Evolutionary conservation across 2,113 vertebrate genomes (phyloP).

Genomic region (Gobio gobio): DNA sequence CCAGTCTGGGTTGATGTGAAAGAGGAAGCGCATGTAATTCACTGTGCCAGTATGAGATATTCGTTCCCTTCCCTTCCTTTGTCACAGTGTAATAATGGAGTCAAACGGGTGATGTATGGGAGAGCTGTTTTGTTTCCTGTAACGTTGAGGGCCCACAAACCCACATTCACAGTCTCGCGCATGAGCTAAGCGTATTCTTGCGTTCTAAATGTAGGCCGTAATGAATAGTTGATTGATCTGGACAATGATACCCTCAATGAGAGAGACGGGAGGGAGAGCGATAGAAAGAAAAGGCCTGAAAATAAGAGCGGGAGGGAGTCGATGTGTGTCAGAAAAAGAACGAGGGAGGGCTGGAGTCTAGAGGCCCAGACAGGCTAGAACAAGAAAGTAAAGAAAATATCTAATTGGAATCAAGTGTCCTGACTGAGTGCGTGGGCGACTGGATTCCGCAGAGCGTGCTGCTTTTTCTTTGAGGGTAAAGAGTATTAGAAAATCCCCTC

Average conservation of each 20-base stretch:
- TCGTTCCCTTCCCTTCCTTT: constrained; percentile 7
- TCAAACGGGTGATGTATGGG: constrained; percentile 30
- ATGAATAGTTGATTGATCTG: constrained; percentile 35
- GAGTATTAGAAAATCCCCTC: constrained; percentile 66
- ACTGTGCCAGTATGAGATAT: constrained; percentile 32
- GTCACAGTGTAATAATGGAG: constrained; percentile 26
- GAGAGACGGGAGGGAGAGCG: constrained; percentile 46
- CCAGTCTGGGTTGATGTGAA: constrained; percentile 50
- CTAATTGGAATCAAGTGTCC: constrained; percentile 82
- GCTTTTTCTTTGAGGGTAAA: constrained; percentile 71
- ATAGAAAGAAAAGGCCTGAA: constrained; percentile 33
- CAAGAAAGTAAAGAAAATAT: constrained; percentile 79
- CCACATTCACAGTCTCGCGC: constrained; percentile 3
- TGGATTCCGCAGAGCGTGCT: constrained; percentile 72
- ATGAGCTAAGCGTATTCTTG: background rate
- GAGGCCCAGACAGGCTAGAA: constrained; percentile 77
- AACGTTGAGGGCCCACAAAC: background rate
- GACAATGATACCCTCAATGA: constrained; percentile 68
- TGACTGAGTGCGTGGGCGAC: constrained; percentile 73
- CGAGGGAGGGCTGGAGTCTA: constrained; percentile 65
- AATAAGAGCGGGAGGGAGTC: background rate
- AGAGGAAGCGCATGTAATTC: constrained; percentile 57
- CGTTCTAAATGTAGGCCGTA: background rate
- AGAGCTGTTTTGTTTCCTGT: constrained; percentile 41
- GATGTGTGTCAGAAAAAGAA: constrained; percentile 10